Evolutionary conservation across 2,797 vertebrate genomes (phyloP), one percentile per base, ranked within the genome.

Genomic region (Monodelphis domestica): DNA sequence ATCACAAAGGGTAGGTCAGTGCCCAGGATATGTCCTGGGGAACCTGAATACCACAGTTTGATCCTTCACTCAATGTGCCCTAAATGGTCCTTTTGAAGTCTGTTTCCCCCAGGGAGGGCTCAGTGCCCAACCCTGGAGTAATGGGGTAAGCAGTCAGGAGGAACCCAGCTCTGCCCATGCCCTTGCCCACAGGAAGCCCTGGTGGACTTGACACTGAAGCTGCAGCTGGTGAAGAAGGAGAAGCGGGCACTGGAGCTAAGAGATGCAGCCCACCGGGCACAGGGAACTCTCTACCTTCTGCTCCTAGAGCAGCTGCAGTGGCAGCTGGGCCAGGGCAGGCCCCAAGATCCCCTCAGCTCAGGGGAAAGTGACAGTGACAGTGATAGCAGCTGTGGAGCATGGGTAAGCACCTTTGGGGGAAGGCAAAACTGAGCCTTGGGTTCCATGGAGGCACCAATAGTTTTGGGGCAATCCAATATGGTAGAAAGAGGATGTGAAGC

Each of bases 141-240:
- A 45, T 38, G 21, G 63, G 12, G 5, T 38, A 87, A 4, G 14
- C 38, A 45, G 17, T 24, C 24, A 78, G 90, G 45, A 17, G 29
- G 51, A 78, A 38, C 10, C 21, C 30, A 11, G 29, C 51, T 33
- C 9, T n/a, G 10, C 11, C 54, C 9, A 1, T 63, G 53, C 54
- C 33, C 88, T 6, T 38, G 53, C 89, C 5, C 1, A 29, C 96
- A 99, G 99, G 99, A 99, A 97, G 98, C 98, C 63, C 99, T 99
- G 98, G 99, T 98, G 0, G 99, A 99, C 92, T 97, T 99, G 95
- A 98, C 98, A 94, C 98, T 97, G 90, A 94, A 95, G 70, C 98
- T 99, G 88, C 99, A 99, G 91, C 98, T 99, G 63, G 98, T 96
- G 1, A 98, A 99, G 97, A 98, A 98, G 88, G 99, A 99, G 97